Conservation (phyloP, 2,888 invertebrate genomes). For the Cybosia mesomella region DNA sequence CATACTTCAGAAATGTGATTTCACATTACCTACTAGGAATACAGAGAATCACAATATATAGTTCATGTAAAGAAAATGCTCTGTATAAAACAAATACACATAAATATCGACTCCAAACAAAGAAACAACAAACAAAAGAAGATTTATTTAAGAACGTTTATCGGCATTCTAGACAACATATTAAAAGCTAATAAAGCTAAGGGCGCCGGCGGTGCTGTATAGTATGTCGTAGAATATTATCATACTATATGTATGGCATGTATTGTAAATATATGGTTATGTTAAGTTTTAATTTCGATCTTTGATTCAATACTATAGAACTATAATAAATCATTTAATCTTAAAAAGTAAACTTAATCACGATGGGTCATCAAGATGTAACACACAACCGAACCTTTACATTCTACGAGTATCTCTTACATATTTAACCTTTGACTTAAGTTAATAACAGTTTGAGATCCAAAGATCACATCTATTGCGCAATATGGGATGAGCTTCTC, state of each 20-base stretch:
- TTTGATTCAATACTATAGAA: background rate
- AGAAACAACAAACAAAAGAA: no score
- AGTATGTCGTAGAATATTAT: no score
- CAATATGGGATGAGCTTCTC: slow-evolving; percentile 35
- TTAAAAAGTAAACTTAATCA: slow-evolving; percentile 5
- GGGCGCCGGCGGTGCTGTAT: no score
- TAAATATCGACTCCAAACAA: background rate
- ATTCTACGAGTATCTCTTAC: slow-evolving; percentile 4
- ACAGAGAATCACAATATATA: background rate
- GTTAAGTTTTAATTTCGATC: no score
- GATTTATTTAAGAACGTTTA: no score
- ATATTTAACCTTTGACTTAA: slow-evolving; percentile 37
- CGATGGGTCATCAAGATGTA: background rate
- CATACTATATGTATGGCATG: no score
- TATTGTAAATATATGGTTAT: no score
- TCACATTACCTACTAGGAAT: background rate
- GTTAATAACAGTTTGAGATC: slow-evolving; percentile 38
- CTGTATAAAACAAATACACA: background rate
- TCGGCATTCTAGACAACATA: no score
- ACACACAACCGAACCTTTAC: slow-evolving; percentile 23
- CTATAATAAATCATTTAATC: background rate
- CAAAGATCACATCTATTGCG: slow-evolving; percentile 36
- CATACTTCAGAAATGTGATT: background rate
- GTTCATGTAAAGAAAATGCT: background rate
- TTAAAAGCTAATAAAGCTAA: no score